Evolutionary conservation across 1,140 invertebrate genomes (phyloP), one percentile per base, ranked within the genome.

Genomic region (Brachionus rubens): DNA sequence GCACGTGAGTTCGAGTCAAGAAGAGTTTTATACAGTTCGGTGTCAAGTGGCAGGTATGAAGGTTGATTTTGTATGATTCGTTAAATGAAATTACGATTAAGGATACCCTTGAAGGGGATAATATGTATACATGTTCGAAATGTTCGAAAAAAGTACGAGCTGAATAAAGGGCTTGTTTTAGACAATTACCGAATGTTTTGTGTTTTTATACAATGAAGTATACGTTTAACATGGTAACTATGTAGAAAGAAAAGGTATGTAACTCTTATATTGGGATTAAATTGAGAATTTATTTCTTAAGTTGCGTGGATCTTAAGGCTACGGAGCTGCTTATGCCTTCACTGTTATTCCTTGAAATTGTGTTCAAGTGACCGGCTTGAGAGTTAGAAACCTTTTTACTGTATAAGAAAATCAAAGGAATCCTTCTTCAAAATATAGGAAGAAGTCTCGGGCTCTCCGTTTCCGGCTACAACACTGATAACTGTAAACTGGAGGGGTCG

Each of bases 131-230:
- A 0, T 97, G 94, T 83, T 94, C 92, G 6, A 91, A 94, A 68
- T 97, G 94, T 83, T 90, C 92, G 0, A 92, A 91, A 80, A 96
- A 96, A 88, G 93, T 96, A 16, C 86, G 93, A 47, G 94, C 94
- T 0, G 93, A 96, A 82, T 96, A 96, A 83, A 86, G 90, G 59
- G 93, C 93, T 0, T 96, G 94, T 83, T 96, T 96, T 80, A 95
- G 94, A 80, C 92, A 92, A 80, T 83, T 97, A 10, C 94, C 94
- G 0, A 90, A 91, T 75, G 95, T 96, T 77, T 83, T 97, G 14
- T 96, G 93, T 81, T 95, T 96, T 81, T 96, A 97, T 82, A 97
- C 94, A 0, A 95, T 97, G 93, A 87, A 93, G n/a, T 97, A 96
- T 79, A 94, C 93, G 0, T 97, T 96, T 82, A 96, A 96, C 82